Evolutionary conservation across 2,888 invertebrate species (phyloP).

Genomic region (Drosophila siamana): DNA sequence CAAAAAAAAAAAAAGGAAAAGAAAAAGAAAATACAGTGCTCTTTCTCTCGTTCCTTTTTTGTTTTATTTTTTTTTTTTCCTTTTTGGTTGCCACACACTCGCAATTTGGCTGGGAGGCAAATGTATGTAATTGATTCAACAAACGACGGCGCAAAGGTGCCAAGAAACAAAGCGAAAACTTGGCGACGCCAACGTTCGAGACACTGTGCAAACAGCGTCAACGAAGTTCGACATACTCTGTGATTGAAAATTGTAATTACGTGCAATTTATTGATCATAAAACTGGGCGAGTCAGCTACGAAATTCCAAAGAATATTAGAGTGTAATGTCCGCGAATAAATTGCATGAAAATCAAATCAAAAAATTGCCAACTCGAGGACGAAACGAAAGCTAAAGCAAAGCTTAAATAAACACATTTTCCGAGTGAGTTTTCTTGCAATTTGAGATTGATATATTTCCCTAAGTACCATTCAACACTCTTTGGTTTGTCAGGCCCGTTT

Average conservation of each 20-base stretch:
- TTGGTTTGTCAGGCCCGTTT: too few relatives aligned
- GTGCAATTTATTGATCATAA: neutral
- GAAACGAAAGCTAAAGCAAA: too few relatives aligned
- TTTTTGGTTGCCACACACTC: slow-evolving; percentile 41
- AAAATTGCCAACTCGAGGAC: too few relatives aligned
- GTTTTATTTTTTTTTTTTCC: slow-evolving; percentile 28
- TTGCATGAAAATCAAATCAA: neutral
- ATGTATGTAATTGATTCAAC: slow-evolving; percentile 77
- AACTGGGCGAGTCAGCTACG: neutral
- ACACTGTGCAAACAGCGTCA: neutral
- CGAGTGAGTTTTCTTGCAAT: too few relatives aligned
- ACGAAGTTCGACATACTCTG: neutral
- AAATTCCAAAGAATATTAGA: neutral
- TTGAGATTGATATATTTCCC: too few relatives aligned
- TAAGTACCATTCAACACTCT: too few relatives aligned
- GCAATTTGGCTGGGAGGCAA: slow-evolving; percentile 58
- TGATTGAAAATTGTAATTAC: neutral
- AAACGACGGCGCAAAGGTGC: slow-evolving; percentile 69
- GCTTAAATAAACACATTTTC: too few relatives aligned
- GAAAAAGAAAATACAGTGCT: neutral
- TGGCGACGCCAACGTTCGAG: slow-evolving; percentile 40
- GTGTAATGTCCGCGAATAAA: neutral
- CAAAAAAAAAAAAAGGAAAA: too few relatives aligned
- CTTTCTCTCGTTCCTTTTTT: slow-evolving; percentile 5
- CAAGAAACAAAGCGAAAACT: slow-evolving; percentile 69